Evolutionary conservation across 2,888 invertebrate species (phyloP).

Genomic region (Ditylenchus weischeri): DNA sequence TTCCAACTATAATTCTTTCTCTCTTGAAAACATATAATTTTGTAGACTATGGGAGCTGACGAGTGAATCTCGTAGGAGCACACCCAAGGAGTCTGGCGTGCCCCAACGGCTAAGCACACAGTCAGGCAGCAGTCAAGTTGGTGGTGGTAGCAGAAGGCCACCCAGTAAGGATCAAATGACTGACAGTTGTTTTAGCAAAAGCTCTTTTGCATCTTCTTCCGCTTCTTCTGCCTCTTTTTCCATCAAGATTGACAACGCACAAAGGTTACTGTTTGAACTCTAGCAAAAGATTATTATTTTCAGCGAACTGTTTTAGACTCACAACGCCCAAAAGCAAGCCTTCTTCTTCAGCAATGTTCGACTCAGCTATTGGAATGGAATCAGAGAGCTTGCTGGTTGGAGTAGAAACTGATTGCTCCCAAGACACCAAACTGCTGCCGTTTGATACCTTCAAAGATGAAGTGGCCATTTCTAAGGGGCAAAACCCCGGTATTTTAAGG

Average conservation of each 20-base stretch:
- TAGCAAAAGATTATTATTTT: too few relatives aligned
- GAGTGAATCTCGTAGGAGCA: background rate
- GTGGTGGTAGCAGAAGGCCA: background rate
- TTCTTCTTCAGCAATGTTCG: background rate
- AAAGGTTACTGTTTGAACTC: too few relatives aligned
- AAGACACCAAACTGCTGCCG: too few relatives aligned
- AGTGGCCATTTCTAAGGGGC: too few relatives aligned
- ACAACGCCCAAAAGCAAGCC: too few relatives aligned
- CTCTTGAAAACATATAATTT: background rate
- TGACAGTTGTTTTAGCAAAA: slow-evolving; percentile 10
- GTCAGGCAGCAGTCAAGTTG: background rate
- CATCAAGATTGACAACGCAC: too few relatives aligned
- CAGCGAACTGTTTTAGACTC: too few relatives aligned
- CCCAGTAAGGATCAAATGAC: slow-evolving; percentile 4
- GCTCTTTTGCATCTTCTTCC: slow-evolving; percentile 4
- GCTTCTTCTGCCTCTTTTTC: background rate
- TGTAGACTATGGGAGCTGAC: slow-evolving; percentile 10
- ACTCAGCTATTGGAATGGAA: slow-evolving; percentile 3
- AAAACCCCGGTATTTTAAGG: too few relatives aligned
- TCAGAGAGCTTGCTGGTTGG: too few relatives aligned
- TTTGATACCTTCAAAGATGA: too few relatives aligned
- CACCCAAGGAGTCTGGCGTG: background rate
- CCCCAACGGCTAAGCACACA: background rate
- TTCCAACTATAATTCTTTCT: too few relatives aligned
- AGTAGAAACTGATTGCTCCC: too few relatives aligned